phyloP scores from a whole-genome alignment of 2,113 vertebrate genomes.

The Apodemus speciosus region DNA sequence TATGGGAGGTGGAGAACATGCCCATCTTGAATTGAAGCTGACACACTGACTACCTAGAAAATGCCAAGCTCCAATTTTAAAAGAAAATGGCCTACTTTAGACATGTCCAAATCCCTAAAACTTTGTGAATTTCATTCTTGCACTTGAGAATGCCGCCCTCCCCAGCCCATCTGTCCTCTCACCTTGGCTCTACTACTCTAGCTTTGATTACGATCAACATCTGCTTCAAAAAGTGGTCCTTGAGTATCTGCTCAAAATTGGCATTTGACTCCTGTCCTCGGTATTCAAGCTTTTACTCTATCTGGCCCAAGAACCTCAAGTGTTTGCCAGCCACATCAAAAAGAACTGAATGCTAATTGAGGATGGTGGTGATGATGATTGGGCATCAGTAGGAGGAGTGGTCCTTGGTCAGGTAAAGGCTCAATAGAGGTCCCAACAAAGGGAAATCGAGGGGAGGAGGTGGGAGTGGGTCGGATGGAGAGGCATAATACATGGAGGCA shows the following conservation, averaged over 20 bases:
- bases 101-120: not conserved
- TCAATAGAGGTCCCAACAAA: too few species aligned
- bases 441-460: too few species aligned
- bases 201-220: not conserved
- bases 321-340: not conserved
- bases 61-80: not conserved
- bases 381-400: too few species aligned
- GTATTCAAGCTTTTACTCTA: not conserved
- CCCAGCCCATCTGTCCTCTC: not conserved
- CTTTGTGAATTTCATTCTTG: not conserved
- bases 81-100: not conserved
- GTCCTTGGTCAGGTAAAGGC: too few species aligned
- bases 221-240: not conserved
- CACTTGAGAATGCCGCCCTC: not conserved
- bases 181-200: not conserved
- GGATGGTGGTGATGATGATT: not conserved
- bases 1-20: not conserved
- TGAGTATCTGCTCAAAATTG: not conserved
- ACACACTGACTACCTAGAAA: not conserved
- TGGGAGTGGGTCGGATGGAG: too few species aligned
- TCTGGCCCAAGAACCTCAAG: not conserved
- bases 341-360: not conserved
- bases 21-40: not conserved
- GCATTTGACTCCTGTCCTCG: not conserved
- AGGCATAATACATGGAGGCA: too few species aligned